These are phyloP conservation scores for Podargus strigoides DNA, from an alignment of 2,797 vertebrate genomes.

Conservation along the genomic window DNA sequence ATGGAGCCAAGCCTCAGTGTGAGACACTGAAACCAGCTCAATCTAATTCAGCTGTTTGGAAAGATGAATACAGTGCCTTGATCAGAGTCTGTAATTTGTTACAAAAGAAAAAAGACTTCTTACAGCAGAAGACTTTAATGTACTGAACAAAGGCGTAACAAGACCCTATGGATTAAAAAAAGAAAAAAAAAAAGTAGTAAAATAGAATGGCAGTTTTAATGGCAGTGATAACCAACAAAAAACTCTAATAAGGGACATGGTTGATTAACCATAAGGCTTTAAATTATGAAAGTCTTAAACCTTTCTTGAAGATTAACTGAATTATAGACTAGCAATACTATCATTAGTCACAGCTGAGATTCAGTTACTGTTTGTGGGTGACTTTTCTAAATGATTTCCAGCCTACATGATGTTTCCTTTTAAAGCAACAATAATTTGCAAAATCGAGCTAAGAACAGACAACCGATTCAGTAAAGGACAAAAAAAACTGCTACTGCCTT, in stretches of 20 bases:
- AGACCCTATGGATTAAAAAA: background rate
- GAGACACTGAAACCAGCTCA: background rate
- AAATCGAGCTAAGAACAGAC: conserved; percentile 12
- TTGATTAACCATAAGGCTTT: conserved; percentile 3
- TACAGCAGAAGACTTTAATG: background rate
- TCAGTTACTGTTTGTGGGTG: conserved; percentile 35
- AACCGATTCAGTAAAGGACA: background rate
- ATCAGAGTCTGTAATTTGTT: background rate
- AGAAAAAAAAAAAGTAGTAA: background rate
- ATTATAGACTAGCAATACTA: conserved; percentile 13
- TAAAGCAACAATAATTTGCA: conserved; percentile 22
- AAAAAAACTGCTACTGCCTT: background rate
- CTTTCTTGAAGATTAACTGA: conserved; percentile 19
- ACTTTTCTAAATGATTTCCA: conserved; percentile 45
- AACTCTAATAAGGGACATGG: background rate
- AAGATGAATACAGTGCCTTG: background rate
- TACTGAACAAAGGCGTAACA: background rate
- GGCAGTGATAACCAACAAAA: background rate
- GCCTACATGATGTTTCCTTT: conserved; percentile 36
- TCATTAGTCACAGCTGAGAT: conserved; percentile 21
- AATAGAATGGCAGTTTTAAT: conserved; percentile 8
- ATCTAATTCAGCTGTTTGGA: background rate
- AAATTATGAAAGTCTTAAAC: conserved; percentile 15
- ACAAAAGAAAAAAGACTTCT: background rate
- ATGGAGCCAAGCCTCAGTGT: background rate